Evolutionary conservation across 2,888 invertebrate genomes (phyloP).

Genomic region (Willowsia nigromaculata): DNA sequence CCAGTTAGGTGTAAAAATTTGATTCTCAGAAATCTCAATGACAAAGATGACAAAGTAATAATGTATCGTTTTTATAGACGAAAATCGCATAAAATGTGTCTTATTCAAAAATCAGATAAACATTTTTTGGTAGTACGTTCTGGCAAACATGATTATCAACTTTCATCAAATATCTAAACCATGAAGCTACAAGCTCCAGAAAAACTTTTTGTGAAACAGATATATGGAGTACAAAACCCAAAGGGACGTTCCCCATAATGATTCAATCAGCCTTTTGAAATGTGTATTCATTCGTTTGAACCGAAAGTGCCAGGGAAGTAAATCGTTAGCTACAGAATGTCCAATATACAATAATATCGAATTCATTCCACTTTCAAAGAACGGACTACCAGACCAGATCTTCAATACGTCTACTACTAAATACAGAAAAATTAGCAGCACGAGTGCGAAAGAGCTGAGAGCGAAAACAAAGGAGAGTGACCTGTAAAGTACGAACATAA

Average conservation of each 20-base stretch:
- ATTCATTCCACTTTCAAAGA: conserved; percentile 85
- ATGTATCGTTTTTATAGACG: not conserved
- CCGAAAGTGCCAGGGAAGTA: conserved; percentile 91
- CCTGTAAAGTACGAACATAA: conserved; percentile 18
- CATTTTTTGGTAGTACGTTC: not conserved
- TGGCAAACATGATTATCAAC: too few relatives aligned
- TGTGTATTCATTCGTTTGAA: conserved; percentile 86
- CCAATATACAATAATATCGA: conserved; percentile 93
- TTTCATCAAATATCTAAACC: not conserved
- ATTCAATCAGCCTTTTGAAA: conserved; percentile 86
- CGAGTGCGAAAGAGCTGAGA: conserved; percentile 79
- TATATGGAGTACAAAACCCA: conserved; percentile 91
- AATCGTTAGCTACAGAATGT: conserved; percentile 86
- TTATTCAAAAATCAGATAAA: not conserved
- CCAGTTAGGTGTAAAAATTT: not conserved
- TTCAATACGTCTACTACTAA: conserved; percentile 87
- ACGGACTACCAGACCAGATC: conserved; percentile 89
- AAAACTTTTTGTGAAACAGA: conserved; percentile 87
- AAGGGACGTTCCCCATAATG: conserved; percentile 90
- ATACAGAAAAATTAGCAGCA: conserved; percentile 86
- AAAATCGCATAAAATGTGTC: not conserved
- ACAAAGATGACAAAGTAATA: conserved; percentile 26
- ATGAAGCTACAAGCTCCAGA: conserved; percentile 79
- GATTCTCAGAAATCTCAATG: conserved; percentile 15
- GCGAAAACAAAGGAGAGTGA: conserved; percentile 79